These are phyloP conservation scores for Trachurus trachurus DNA, from an alignment of 2,797 vertebrate genomes.

Conservation along the genomic window DNA sequence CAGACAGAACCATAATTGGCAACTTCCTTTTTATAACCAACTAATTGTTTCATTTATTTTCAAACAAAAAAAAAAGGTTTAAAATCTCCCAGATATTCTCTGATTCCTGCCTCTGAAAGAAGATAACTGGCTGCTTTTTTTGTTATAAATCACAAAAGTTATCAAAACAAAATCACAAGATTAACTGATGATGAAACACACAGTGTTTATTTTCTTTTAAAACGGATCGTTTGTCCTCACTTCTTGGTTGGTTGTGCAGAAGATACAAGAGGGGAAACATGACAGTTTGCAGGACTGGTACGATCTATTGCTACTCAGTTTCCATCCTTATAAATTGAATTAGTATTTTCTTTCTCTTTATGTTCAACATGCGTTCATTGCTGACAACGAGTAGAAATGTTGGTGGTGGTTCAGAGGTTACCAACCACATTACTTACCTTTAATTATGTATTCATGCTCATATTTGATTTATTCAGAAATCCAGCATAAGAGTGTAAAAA, in stretches of 20 bases:
- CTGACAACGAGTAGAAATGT: neutral
- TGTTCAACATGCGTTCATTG: neutral
- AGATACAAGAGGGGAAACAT: neutral
- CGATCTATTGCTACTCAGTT: neutral
- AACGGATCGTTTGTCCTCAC: neutral
- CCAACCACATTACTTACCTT: neutral
- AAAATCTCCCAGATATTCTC: neutral
- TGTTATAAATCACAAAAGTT: neutral
- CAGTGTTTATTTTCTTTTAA: neutral
- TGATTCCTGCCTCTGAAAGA: no score
- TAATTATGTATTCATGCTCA: neutral
- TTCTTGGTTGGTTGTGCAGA: neutral
- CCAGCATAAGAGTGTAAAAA: neutral
- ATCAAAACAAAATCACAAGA: neutral
- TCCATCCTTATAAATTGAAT: no score
- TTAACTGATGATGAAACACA: neutral
- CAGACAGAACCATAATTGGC: neutral
- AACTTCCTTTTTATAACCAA: neutral
- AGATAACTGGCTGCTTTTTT: neutral
- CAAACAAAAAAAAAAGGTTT: neutral
- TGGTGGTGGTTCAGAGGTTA: neutral
- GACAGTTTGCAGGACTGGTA: neutral
- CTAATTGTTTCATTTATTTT: neutral
- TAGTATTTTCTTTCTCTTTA: neutral
- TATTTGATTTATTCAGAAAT: neutral